Evolutionary conservation across 1,140 invertebrate species (phyloP).

Genomic region (Zaprionus ghesquierei): DNA sequence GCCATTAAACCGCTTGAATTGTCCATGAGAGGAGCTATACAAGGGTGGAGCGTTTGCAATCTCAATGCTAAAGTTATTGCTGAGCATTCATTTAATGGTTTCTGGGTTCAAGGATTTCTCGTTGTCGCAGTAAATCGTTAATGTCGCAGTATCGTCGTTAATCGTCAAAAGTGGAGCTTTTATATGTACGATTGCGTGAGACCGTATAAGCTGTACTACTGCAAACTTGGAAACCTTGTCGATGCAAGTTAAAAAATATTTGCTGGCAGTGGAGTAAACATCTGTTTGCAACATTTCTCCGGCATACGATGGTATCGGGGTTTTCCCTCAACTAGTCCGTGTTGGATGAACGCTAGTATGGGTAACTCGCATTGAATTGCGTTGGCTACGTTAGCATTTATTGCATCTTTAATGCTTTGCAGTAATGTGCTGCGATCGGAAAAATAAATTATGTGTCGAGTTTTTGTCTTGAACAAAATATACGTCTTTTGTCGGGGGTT

Average conservation of each 20-base stretch:
- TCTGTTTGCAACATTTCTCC: background rate
- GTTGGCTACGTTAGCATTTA: background rate
- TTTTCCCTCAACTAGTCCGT: background rate
- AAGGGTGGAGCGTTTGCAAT: slow-evolving; percentile 22
- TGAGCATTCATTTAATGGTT: background rate
- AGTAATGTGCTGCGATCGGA: background rate
- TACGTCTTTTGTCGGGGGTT: background rate
- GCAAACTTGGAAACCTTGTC: slow-evolving; percentile 7
- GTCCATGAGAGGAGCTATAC: slow-evolving; percentile 7
- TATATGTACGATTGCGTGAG: background rate
- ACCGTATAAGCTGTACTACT: background rate
- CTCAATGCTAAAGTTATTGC: background rate
- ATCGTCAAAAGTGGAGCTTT: background rate
- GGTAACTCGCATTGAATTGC: background rate
- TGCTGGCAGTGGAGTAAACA: background rate
- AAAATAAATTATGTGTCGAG: background rate
- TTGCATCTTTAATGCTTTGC: background rate
- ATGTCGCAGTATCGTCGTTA: too few relatives aligned
- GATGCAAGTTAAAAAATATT: background rate
- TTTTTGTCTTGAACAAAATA: background rate
- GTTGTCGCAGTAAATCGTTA: background rate
- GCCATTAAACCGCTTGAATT: background rate
- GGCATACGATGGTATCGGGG: background rate
- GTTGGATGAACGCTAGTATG: background rate
- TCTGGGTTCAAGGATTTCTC: background rate